Evolutionary conservation across 2,888 invertebrate genomes (phyloP), one percentile per base, ranked within the genome.

Genomic region (Eupithecia subfuscata): DNA sequence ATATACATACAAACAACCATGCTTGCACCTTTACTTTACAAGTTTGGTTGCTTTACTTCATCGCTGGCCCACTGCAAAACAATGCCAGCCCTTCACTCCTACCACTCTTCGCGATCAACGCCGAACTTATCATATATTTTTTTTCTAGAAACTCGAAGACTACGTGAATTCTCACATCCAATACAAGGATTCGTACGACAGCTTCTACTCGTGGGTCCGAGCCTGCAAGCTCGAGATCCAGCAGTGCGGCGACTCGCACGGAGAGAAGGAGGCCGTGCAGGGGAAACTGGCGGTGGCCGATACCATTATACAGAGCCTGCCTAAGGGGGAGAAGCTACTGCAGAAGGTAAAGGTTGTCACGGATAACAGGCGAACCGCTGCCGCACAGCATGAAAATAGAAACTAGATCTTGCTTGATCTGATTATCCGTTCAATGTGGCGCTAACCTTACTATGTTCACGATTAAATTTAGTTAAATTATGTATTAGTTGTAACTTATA

Each of bases 101-200:
- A 48, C 48, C 18, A 22, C n/a, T 52, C 56, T 22, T 56, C 12
- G 22, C 56, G 4, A 22, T 56, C 1, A 56, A 11, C 3, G 16
- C 22, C 14, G 7, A 63, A 8, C 16, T 30, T 16, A 30, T 16
- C 63, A 14, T 12, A 9, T 18, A 22, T 25, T 16, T 67, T 52
- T 1, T 34, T 45, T 77, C 5, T 90, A 96, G 93, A 96, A 96
- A 86, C 92, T 98, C 65, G 98, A 98, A 87, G 96, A 96, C 75
- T 97, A 98, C 90, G 98, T 98, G 0, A 96, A 96, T 80, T 97
- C 97, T 70, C 99, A 99, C 86, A 98, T 98, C 83, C 96, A 97
- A 84, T 98, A 98, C 91, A 97, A 97, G 87, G 97, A 97, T 82
- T 96, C 97, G 0, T 97, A 97, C 83, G 97, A 97, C 84, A 97